Base-by-base conservation (phyloP, 2,113 vertebrate genomes). In the Psettodes erumei region DNA sequence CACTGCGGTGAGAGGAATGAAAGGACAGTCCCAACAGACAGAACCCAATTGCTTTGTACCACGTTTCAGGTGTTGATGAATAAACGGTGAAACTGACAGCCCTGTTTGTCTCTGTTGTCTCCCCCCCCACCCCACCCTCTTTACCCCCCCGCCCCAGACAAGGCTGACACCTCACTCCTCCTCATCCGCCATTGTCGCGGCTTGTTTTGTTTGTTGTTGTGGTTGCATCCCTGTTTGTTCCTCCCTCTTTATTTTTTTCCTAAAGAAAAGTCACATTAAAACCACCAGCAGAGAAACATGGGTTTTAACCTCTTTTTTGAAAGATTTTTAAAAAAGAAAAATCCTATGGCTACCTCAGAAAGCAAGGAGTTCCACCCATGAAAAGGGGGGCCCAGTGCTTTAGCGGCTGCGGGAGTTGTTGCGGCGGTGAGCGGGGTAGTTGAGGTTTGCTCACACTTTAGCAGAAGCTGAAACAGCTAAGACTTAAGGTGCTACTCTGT, bases 71-170 rank as follows among this genome's bases (percentile, higher is more conserved):
- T 95, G 94, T 91, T 94, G 92, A 92, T 88, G 92, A 95, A 95
- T 95, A 95, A 95, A 95, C 93, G 90, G 93, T 93, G 93, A 95
- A 95, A 95, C 93, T 94, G 93, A 95, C 90, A 94, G 93, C 88
- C 84, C 93, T 91, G 91, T 92, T 93, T 94, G 93, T 94, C 92
- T 92, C 90, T 94, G 91, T 95, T 93, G 91, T 94, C n/a, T n/a
- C 91, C 74, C 84, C 80, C 73, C 83, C 59, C 54, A 48, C 54
- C 51, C 51, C 40, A 37, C 18, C 42, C 27, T 11, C 3, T 27
- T 42, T 27, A 43, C 68, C 55, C 79, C 40, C 65, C 84, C 77
- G 43, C 42, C 76, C 71, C n/a, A 58, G 65, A 69, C 61, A 54
- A 64, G 19, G 25, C 69, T 47, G 62, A 77, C 75, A 62, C 42